phyloP scores from a whole-genome alignment of 53 echinoderm and acorn worm species.

The Arbacia lixula region DNA sequence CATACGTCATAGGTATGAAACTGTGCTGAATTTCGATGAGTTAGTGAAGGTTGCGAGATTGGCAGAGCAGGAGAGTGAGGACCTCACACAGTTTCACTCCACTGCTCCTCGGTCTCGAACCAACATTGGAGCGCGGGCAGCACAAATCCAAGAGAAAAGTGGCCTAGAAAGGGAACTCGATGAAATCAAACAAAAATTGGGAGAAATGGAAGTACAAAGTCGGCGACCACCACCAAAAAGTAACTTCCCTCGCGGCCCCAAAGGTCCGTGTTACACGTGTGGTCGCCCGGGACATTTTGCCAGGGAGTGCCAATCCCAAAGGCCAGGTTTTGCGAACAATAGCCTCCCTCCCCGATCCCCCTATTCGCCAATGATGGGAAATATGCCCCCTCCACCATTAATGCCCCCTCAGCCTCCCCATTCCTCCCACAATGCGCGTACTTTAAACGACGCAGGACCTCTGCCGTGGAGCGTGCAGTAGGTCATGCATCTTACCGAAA shows the following conservation, averaged over 20 bases:
- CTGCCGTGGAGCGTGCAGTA: conserved; percentile 24
- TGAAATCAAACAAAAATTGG: background rate
- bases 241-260: background rate
- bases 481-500: background rate
- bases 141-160: background rate
- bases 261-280: conserved; percentile 43
- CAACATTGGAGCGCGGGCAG: background rate
- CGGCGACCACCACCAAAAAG: too few relatives aligned
- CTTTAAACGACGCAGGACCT: conserved; percentile 49
- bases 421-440: too few relatives aligned
- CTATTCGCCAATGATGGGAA: background rate
- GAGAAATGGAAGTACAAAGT: background rate
- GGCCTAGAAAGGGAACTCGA: background rate
- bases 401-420: background rate
- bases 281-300: conserved; percentile 31
- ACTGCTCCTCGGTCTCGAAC: background rate
- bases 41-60: conserved; percentile 30
- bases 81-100: conserved; percentile 23
- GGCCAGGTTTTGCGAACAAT: background rate
- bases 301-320: background rate
- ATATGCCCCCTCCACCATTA: background rate
- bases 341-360: background rate
- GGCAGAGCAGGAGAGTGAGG: conserved; percentile 46
- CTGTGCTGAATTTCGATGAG: conserved; percentile 19
- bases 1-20: conserved; percentile 48